Conservation (phyloP, 1,140 invertebrate species). For the Planococcus citri region DNA sequence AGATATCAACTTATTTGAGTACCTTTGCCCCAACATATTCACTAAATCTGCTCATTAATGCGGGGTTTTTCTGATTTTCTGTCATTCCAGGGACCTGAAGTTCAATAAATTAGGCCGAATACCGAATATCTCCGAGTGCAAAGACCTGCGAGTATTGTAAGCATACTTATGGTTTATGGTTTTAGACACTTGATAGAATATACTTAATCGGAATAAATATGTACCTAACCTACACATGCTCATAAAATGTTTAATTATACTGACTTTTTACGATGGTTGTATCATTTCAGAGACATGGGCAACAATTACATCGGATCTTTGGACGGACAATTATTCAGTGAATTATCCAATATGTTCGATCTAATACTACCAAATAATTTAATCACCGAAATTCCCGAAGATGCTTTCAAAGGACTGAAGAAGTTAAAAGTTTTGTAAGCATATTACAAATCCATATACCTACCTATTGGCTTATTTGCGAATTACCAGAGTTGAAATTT, state of each 20-base stretch:
- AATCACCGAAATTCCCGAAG: slow-evolving; percentile 55
- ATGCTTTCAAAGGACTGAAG: slow-evolving; percentile 65
- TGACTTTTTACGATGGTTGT: slow-evolving; percentile 10
- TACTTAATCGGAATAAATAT: too few relatives aligned
- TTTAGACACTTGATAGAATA: background rate
- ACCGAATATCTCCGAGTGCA: slow-evolving; percentile 58
- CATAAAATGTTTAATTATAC: background rate
- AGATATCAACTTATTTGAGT: slow-evolving; percentile 2
- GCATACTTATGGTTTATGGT: too few relatives aligned
- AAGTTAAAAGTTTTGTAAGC: slow-evolving; percentile 79
- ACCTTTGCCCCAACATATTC: too few relatives aligned
- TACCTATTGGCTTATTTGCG: too few relatives aligned
- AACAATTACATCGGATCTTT: slow-evolving; percentile 65
- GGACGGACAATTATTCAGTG: slow-evolving; percentile 53
- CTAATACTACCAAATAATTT: slow-evolving; percentile 71
- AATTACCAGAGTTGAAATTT: too few relatives aligned
- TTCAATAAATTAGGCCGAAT: slow-evolving; percentile 58
- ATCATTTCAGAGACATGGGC: slow-evolving; percentile 62
- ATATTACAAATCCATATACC: too few relatives aligned
- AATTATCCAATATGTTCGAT: slow-evolving; percentile 63
- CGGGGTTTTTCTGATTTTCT: too few relatives aligned
- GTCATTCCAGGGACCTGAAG: slow-evolving; percentile 61
- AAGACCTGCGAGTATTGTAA: slow-evolving; percentile 73
- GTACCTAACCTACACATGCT: background rate
- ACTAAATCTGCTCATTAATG: too few relatives aligned